These are phyloP conservation scores for Cephalopholis sonnerati DNA, from an alignment of 2,113 vertebrate species.

Conservation along the genomic window DNA sequence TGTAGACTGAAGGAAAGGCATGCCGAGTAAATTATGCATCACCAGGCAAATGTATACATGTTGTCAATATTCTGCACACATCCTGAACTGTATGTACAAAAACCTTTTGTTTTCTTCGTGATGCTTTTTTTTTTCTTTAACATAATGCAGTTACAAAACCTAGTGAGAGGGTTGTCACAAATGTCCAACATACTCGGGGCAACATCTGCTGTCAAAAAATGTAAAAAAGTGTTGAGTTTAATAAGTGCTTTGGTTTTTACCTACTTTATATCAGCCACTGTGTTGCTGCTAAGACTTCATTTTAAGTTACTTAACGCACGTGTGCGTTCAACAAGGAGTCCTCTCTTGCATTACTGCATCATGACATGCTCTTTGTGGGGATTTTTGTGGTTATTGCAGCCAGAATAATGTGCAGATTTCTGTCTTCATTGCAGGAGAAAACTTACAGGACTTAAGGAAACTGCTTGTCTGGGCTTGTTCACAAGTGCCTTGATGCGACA, in stretches of 20 bases:
- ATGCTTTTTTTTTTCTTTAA: neutral
- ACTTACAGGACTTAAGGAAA: constrained; percentile 3
- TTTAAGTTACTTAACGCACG: constrained; percentile 19
- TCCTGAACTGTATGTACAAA: constrained; percentile 43
- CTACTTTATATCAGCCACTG: neutral
- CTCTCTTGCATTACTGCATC: neutral
- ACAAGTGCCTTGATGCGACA: neutral
- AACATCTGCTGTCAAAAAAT: neutral
- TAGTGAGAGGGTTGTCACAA: neutral
- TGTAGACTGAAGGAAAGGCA: constrained; percentile 55
- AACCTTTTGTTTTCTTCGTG: neutral
- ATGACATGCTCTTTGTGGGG: constrained; percentile 2
- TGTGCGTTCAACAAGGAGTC: constrained; percentile 42
- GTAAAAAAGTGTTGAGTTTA: constrained; percentile 25
- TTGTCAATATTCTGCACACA: constrained; percentile 28
- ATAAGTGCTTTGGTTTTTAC: constrained; percentile 62
- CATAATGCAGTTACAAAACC: constrained; percentile 19
- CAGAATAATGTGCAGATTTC: constrained; percentile 5
- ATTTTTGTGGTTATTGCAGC: neutral
- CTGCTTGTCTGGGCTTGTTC: constrained; percentile 47
- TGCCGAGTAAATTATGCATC: constrained; percentile 42
- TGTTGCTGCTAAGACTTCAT: constrained; percentile 2
- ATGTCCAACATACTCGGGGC: neutral
- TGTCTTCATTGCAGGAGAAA: constrained; percentile 11
- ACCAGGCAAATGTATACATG: constrained; percentile 40